phyloP scores from a whole-genome alignment of 2,888 invertebrate genomes.

The Phorcus lineatus region DNA sequence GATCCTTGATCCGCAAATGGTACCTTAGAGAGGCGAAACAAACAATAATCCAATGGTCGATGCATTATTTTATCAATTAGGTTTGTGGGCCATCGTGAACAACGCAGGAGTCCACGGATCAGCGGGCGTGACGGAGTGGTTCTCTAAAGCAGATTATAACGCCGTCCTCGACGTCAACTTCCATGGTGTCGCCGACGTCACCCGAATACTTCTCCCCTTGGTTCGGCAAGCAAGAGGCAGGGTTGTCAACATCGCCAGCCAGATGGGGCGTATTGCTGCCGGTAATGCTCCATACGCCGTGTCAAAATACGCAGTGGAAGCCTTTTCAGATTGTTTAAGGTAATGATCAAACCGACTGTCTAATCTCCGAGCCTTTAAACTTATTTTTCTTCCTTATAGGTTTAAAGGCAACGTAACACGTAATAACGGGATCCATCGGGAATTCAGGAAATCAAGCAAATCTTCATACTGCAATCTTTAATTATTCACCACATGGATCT shows the following conservation, averaged over 20 bases:
- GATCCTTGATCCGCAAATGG: too few species aligned
- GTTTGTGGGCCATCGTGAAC: slow-evolving; percentile 68
- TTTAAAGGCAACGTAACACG: too few species aligned
- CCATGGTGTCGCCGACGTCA: slow-evolving; percentile 69
- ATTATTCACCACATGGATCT: too few species aligned
- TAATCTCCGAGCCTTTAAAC: too few species aligned
- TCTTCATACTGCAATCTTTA: too few species aligned
- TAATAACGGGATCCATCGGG: too few species aligned
- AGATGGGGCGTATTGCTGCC: slow-evolving; percentile 50
- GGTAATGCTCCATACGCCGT: slow-evolving; percentile 54
- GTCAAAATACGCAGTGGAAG: slow-evolving; percentile 64
- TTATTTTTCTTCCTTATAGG: too few species aligned
- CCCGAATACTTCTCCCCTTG: slow-evolving; percentile 59
- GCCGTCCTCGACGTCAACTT: slow-evolving; percentile 63
- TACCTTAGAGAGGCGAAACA: too few species aligned
- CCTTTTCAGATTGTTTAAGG: slow-evolving; percentile 63
- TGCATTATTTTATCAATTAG: slow-evolving; percentile 41
- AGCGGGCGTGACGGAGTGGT: slow-evolving; percentile 69
- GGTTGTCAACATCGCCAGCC: slow-evolving; percentile 63
- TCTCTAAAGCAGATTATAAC: slow-evolving; percentile 66
- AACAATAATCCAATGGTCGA: too few species aligned
- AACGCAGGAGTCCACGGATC: slow-evolving; percentile 62
- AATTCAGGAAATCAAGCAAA: too few species aligned
- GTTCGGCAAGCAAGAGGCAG: slow-evolving; percentile 56
- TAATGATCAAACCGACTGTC: slow-evolving; percentile 27